These are phyloP conservation scores for Crocodylus rhombifer DNA, from an alignment of 2,797 vertebrate species.

Conservation along the genomic window DNA sequence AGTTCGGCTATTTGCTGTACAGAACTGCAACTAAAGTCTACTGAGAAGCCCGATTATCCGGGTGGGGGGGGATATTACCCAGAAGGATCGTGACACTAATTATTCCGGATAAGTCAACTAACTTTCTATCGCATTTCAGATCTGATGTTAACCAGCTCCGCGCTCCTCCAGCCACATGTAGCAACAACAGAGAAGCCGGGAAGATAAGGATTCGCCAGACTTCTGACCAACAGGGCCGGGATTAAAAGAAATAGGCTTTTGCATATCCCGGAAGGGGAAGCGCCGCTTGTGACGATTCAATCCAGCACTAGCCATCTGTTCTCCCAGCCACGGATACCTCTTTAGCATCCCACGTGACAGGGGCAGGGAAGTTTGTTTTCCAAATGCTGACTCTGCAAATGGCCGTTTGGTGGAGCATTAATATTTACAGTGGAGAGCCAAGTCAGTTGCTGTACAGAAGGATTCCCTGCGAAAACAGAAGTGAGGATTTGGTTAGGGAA, in stretches of 20 bases:
- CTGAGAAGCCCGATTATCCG: too few species aligned
- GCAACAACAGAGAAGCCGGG: rapidly evolving
- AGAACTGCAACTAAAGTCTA: too few species aligned
- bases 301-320: neutral
- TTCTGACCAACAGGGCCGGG: neutral
- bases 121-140: neutral
- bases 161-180: rapidly evolving
- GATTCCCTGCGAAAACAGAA: neutral
- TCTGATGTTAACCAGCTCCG: too few species aligned
- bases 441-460: neutral
- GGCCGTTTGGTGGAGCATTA: neutral
- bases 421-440: neutral
- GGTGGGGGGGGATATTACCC: too few species aligned
- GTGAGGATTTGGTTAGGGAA: neutral
- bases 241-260: neutral
- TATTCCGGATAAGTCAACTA: neutral
- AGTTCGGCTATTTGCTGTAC: too few species aligned
- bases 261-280: rapidly evolving
- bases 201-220: rapidly evolving
- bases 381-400: neutral
- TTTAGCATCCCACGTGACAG: neutral
- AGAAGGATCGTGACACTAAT: too few species aligned
- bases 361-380: neutral
- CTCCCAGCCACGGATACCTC: neutral
- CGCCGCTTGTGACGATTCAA: rapidly evolving